Evolutionary conservation across 2,888 invertebrate species (phyloP), one percentile per base, ranked within the genome.

Genomic region (Acrobasis consociella): DNA sequence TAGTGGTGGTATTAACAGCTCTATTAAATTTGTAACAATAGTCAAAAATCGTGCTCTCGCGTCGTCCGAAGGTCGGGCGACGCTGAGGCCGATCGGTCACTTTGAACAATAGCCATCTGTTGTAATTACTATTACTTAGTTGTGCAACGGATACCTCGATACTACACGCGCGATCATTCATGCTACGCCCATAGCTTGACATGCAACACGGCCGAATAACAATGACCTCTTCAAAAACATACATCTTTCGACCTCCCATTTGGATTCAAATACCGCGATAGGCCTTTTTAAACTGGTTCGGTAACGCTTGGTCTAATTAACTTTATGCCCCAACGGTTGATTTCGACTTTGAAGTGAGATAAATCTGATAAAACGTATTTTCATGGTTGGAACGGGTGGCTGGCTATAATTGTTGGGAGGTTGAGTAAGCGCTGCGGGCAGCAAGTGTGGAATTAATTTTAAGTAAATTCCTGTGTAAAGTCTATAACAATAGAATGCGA

Each of bases 51-150:
- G 91, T 90, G 91, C 85, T 80, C 81, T 67, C 64, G 82, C 78
- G 82, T 77, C 80, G 80, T 74, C 68, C 79, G 89, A 91, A 91
- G 91, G 91, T 86, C 88, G 81, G 72, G 66, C 75, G 74, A 78
- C 81, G 77, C 76, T 78, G 82, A 84, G 86, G 85, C 86, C 87
- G 85, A 84, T 86, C 87, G 85, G 87, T 86, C 87, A 87, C 84
- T 81, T 73, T 78, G 85, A 88, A 91, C 91, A 91, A 92, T 90
- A 80, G 89, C 80, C 87, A 91, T 91, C 91, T 83, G 86, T 89
- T 89, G 89, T 91, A 91, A 91, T 90, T 89, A 89, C 86, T 89
- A 86, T 86, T 87, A 86, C 84, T 86, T 85, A 78, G 80, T 91
- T 89, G 86, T 78, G 88, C 87, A 89, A 90, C 78, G 73, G 84